Conservation (phyloP, 2,888 invertebrate genomes). For the Lamellibrachia satsuma region DNA sequence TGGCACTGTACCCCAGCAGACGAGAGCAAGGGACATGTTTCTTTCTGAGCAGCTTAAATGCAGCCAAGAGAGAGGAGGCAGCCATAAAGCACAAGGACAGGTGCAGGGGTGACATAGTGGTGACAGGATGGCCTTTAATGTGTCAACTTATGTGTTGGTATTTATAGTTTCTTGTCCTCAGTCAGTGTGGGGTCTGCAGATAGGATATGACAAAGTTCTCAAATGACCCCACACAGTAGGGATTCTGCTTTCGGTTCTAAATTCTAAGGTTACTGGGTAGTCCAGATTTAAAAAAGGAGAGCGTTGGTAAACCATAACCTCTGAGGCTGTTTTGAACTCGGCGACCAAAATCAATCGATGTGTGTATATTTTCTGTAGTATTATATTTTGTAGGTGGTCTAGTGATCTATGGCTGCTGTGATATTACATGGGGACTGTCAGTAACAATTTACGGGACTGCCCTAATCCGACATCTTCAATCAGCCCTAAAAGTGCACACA, state of each 20-base stretch:
- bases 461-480: conserved; percentile 18
- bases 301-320: too few species aligned
- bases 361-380: too few species aligned
- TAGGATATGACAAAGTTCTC: neutral
- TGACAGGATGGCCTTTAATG: conserved; percentile 7
- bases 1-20: neutral
- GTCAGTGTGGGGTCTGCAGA: neutral
- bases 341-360: too few species aligned
- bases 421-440: neutral
- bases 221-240: conserved; percentile 17
- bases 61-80: conserved; percentile 1
- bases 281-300: too few species aligned
- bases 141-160: neutral
- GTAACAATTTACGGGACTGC: neutral
- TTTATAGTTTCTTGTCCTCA: conserved; percentile 9
- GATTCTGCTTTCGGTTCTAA: neutral
- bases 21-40: neutral
- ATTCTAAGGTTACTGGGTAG: neutral
- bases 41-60: neutral
- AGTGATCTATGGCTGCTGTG: too few species aligned
- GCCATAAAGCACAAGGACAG: conserved; percentile 20
- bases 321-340: too few species aligned
- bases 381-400: too few species aligned
- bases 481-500: conserved; percentile 21
- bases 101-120: neutral